A percentile compares a stretch with the other conserved stretches of the same genome.
phyloP scores from a whole-genome alignment of 2,113 vertebrate genomes.

The Chionomys nivalis region DNA sequence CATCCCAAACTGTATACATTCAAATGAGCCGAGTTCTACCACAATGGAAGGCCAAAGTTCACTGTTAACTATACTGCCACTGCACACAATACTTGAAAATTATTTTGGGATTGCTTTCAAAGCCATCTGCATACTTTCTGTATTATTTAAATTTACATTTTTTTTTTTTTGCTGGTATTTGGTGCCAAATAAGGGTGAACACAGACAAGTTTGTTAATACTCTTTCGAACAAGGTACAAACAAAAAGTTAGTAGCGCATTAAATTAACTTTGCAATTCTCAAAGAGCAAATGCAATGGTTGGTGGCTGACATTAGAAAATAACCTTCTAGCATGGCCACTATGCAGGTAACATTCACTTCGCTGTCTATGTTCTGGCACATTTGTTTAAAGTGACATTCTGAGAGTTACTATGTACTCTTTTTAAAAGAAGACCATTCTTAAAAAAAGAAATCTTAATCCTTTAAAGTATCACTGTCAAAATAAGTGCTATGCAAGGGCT shows the following conservation, averaged over 20 bases:
- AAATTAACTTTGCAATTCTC: slow-evolving; percentile 65
- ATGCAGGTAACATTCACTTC: slow-evolving; percentile 79
- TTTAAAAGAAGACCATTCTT: slow-evolving; percentile 72
- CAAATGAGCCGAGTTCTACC: slow-evolving; percentile 71
- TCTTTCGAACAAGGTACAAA: slow-evolving; percentile 42
- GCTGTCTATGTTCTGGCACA: slow-evolving; percentile 80
- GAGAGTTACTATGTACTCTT: slow-evolving; percentile 66
- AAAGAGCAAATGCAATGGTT: slow-evolving; percentile 65
- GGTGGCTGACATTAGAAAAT: slow-evolving; percentile 62
- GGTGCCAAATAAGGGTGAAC: slow-evolving; percentile 45
- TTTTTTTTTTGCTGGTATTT: slow-evolving; percentile 61
- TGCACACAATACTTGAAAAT: slow-evolving; percentile 61
- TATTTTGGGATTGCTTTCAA: slow-evolving; percentile 65
- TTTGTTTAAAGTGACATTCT: slow-evolving; percentile 78
- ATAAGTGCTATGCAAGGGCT: slow-evolving; percentile 65
- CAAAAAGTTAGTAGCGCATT: slow-evolving; percentile 42
- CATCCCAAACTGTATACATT: slow-evolving; percentile 75
- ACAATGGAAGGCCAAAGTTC: slow-evolving; percentile 67
- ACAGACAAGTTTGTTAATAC: slow-evolving; percentile 2
- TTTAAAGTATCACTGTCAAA: slow-evolving; percentile 75
- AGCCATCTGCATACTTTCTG: slow-evolving; percentile 28
- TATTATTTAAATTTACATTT: slow-evolving; percentile 45
- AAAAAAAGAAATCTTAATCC: slow-evolving; percentile 64
- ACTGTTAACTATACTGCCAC: slow-evolving; percentile 56
- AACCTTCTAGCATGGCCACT: slow-evolving; percentile 58